Conservation (phyloP, 2,888 invertebrate species). For the Zootermopsis nevadensis region DNA sequence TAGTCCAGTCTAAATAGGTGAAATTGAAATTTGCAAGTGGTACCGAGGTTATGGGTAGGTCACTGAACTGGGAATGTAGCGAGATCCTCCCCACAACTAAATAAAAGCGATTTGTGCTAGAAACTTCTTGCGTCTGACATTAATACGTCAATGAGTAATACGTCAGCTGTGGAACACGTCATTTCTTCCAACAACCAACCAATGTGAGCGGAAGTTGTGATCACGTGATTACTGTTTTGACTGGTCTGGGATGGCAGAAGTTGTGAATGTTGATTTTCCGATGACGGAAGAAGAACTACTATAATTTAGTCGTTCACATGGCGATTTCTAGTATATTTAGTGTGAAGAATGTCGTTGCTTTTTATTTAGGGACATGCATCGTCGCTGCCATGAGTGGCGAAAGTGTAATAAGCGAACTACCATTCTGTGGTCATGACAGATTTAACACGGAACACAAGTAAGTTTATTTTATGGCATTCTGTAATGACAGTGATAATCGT, state of each 20-base stretch:
- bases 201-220: constrained; percentile 5
- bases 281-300: neutral
- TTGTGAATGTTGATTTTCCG: neutral
- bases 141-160: too few relatives aligned
- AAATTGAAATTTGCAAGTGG: neutral
- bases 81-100: too few relatives aligned
- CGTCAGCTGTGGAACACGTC: constrained; percentile 9
- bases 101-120: too few relatives aligned
- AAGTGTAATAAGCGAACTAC: constrained; percentile 23
- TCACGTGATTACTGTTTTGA: constrained; percentile 33
- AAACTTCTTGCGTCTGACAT: too few relatives aligned
- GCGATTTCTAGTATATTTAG: neutral
- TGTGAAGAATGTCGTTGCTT: neutral
- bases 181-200: constrained; percentile 21
- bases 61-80: neutral
- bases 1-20: too few relatives aligned
- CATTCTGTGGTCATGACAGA: constrained; percentile 38
- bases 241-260: constrained; percentile 1
- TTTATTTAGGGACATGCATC: neutral
- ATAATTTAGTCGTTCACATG: neutral
- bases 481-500: neutral
- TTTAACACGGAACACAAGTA: constrained; percentile 25
- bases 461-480: neutral
- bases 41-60: neutral
- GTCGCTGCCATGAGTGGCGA: constrained; percentile 22